Conservation (phyloP, 2,113 vertebrate genomes). For the Amazona vittata region DNA sequence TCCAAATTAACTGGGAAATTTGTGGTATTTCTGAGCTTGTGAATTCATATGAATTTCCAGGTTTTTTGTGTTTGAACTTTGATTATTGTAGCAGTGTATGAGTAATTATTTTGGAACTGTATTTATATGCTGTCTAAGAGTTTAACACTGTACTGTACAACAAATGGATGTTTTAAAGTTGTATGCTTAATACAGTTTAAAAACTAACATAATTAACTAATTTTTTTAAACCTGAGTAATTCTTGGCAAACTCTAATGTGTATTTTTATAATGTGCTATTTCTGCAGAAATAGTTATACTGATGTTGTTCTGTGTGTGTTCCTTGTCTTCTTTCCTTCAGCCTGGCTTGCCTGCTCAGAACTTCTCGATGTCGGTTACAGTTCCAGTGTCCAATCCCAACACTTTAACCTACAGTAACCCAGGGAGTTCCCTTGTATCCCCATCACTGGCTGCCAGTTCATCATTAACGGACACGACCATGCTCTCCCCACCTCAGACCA, state of each 20-base stretch:
- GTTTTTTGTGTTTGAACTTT: not conserved
- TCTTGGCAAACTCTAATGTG: not conserved
- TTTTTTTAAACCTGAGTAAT: not conserved
- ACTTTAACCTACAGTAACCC: conserved; percentile 90
- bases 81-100: not conserved
- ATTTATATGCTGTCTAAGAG: not conserved
- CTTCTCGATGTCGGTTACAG: conserved; percentile 98
- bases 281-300: not conserved
- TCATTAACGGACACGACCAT: conserved; percentile 89
- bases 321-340: conserved; percentile 69
- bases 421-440: conserved; percentile 86
- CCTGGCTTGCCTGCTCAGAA: conserved; percentile 93
- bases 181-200: not conserved
- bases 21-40: conserved; percentile 7
- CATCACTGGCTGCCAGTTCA: conserved; percentile 85
- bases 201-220: conserved; percentile 63
- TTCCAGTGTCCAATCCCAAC: conserved; percentile 93
- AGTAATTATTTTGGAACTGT: conserved; percentile 18
- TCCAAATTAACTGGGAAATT: not conserved
- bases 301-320: not conserved
- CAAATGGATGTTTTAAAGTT: conserved; percentile 1
- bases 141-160: not conserved
- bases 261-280: not conserved
- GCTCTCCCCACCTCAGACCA: conserved; percentile 89
- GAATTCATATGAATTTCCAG: not conserved